Evolutionary conservation across 1,140 invertebrate species (phyloP).

Genomic region (Cydia splendana): DNA sequence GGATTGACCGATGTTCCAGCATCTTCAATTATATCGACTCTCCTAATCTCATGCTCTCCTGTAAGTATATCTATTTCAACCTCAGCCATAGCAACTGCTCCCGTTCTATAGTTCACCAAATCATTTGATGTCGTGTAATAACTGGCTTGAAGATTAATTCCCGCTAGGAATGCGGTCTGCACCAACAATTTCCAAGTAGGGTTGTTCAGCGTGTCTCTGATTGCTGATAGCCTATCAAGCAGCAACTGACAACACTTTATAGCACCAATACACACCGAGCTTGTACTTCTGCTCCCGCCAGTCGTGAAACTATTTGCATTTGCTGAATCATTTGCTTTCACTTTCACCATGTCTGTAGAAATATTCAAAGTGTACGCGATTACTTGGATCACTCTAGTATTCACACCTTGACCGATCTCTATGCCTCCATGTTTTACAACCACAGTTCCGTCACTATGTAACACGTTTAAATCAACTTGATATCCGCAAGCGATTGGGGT

Average conservation of each 20-base stretch:
- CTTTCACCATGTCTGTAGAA: conserved; percentile 83
- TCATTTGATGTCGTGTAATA: conserved; percentile 74
- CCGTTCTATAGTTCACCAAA: conserved; percentile 80
- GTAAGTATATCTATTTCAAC: conserved; percentile 92
- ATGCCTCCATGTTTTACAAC: conserved; percentile 87
- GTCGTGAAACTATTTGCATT: conserved; percentile 80
- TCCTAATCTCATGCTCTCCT: conserved; percentile 83
- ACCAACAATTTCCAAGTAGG: conserved; percentile 83
- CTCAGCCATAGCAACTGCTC: conserved; percentile 82
- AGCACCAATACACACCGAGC: conserved; percentile 78
- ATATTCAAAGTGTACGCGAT: conserved; percentile 87
- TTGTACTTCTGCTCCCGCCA: conserved; percentile 80
- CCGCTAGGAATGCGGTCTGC: conserved; percentile 73
- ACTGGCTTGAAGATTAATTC: conserved; percentile 83
- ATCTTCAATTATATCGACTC: conserved; percentile 89
- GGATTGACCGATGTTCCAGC: conserved; percentile 86
- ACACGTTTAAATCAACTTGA: conserved; percentile 84
- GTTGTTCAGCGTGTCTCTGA: conserved; percentile 80
- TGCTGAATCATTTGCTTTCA: conserved; percentile 81
- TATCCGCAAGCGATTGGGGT: conserved; percentile 76
- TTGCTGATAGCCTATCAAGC: conserved; percentile 80
- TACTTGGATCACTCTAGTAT: conserved; percentile 83
- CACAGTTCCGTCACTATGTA: conserved; percentile 87
- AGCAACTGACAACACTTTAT: conserved; percentile 83
- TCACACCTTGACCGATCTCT: conserved; percentile 90